Evolutionary conservation across 1,140 invertebrate species (phyloP), one percentile per base, ranked within the genome.

Genomic region (Drosophila athabasca): DNA sequence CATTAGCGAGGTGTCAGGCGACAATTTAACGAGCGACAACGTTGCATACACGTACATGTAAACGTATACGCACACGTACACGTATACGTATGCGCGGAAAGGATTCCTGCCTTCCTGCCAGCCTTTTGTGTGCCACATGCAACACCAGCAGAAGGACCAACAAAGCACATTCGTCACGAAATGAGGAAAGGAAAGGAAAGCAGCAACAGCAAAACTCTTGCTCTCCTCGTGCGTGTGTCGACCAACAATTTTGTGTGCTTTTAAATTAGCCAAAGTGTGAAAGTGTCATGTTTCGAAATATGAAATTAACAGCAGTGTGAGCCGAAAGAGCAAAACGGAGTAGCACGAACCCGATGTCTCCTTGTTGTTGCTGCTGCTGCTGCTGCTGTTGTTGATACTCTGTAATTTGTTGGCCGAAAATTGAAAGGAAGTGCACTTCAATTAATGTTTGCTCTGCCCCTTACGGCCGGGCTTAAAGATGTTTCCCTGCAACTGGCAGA

Each of bases 221-320:
- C 53, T 43, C 58, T 51, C 44, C 43, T 54, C 57, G 80, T 76
- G 81, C 80, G 81, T 85, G 82, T 77, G 72, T 61, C 62, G 73
- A 60, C 54, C 76, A 77, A 66, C 74, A 57, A 78, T 87, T 84
- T 85, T 87, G 81, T 85, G 81, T 85, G 81, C 81, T 85, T 85
- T 85, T 78, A 85, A 85, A 85, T 85, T 85, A 85, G 81, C 82
- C 82, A 78, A 81, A 78, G 81, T 85, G 81, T 87, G 81, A 87
- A 85, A 85, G 81, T 85, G 81, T 85, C 81, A 85, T 85, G 81
- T 87, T 85, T 87, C 81, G 74, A 67, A 85, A 85, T 85, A 85
- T 85, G 82, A 87, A 85, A 85, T 85, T 85, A 85, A 82, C 79
- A 85, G 64, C 41, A 60, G 49, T 50, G 59, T 58, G 49, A 67